Evolutionary conservation across 2,113 vertebrate genomes (phyloP), one percentile per base, ranked within the genome.

Genomic region (Melanotaenia duboulayi): DNA sequence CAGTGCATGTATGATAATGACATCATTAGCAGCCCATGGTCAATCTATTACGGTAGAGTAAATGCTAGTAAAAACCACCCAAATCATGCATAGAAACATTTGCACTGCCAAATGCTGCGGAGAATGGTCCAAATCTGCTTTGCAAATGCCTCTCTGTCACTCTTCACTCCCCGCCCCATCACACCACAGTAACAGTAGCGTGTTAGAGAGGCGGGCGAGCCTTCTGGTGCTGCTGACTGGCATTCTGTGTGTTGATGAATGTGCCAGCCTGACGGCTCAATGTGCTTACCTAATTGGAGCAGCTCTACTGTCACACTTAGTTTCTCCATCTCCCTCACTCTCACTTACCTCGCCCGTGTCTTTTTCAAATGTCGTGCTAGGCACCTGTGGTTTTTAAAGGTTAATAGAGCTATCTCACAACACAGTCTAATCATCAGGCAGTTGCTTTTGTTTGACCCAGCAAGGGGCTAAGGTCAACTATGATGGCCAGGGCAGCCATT

Each of bases 281-380:
- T 92, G 87, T 90, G 90, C 87, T 92, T 90, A 90, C 87, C 84
- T 93, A 93, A 93, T 88, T 91, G 87, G 82, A 92, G 89, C 89
- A 68, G 76, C 80, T 90, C 75, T 59, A 63, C 84, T 88, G 83
- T 88, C 90, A 76, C 84, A 62, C 65, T 14, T 63, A 74, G 66
- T 84, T 77, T 86, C 83, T 82, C 70, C 25, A 1, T 65, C 62
- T 79, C 80, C 62, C 40, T 79, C 67, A 60, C 55, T 58, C 60
- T 68, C 74, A 32, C 79, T 58, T 55, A 19, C 59, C 55, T 59
- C 75, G 12, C 76, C 74, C 54, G 4, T 56, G 71, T 83, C 37
- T 49, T 52, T 79, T 63, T 61, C 13, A 48, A 54, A 51, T 54
- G 75, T 67, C 71, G 84, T 84, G 76, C 80, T 79, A 59, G 69